Conservation (phyloP, 2,888 invertebrate genomes). For the Leucophora obtusa region DNA sequence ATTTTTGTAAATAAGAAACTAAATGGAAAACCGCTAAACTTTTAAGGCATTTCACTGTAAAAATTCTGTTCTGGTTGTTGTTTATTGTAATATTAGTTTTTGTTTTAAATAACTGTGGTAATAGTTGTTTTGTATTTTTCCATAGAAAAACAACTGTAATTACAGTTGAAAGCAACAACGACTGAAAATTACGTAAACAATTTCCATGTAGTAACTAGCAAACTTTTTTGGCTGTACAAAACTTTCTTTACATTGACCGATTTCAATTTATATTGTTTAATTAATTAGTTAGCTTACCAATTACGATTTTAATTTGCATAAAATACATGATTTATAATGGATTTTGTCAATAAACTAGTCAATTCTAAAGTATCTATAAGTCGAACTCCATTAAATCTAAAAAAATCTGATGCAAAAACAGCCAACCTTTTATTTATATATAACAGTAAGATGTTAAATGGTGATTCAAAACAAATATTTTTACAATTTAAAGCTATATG, state of each 20-base stretch:
- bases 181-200: too few relatives aligned
- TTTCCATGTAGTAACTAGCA: too few relatives aligned
- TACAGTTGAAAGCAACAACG: too few relatives aligned
- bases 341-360: neutral
- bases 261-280: neutral
- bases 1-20: too few relatives aligned
- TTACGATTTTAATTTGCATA: neutral
- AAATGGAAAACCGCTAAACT: too few relatives aligned
- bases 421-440: slow-evolving; percentile 16
- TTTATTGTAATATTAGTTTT: too few relatives aligned
- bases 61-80: too few relatives aligned
- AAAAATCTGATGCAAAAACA: neutral
- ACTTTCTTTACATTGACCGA: neutral
- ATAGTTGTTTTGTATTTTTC: too few relatives aligned
- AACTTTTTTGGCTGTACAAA: too few relatives aligned
- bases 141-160: too few relatives aligned
- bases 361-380: neutral
- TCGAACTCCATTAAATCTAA: slow-evolving; percentile 1
- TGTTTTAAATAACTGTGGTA: too few relatives aligned
- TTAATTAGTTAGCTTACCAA: slow-evolving; percentile 5
- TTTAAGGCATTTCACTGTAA: too few relatives aligned
- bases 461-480: slow-evolving; percentile 51
- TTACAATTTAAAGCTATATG: slow-evolving; percentile 5
- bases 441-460: slow-evolving; percentile 40
- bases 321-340: neutral